These are phyloP conservation scores for Yponomeuta evonymella DNA, from an alignment of 2,888 invertebrate genomes.

Conservation along the genomic window DNA sequence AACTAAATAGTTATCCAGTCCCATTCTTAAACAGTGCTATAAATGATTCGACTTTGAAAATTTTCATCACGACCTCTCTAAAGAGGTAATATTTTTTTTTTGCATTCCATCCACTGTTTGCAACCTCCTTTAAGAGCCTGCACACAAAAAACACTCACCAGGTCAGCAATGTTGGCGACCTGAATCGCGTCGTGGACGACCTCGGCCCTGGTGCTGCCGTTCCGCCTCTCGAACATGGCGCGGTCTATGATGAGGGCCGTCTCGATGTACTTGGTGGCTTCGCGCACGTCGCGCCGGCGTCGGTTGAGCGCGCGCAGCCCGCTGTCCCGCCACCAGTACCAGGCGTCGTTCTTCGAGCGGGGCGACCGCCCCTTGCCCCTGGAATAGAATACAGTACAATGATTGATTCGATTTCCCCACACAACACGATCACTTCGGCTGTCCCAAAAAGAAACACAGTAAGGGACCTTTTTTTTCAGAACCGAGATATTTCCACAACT, in stretches of 20 bases:
- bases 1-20: too few species aligned
- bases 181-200: slow-evolving; percentile 97
- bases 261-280: slow-evolving; percentile 96
- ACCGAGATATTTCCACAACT: too few species aligned
- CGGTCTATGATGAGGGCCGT: slow-evolving; percentile 97
- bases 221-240: slow-evolving; percentile 95
- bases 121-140: too few species aligned
- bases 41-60: too few species aligned
- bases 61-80: too few species aligned
- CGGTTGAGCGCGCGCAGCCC: slow-evolving; percentile 50
- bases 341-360: slow-evolving; percentile 31
- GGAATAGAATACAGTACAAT: neutral
- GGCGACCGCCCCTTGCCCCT: neutral
- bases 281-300: slow-evolving; percentile 85
- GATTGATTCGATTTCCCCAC: too few species aligned
- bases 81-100: too few species aligned
- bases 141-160: neutral
- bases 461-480: too few species aligned
- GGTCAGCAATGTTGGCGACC: slow-evolving; percentile 60
- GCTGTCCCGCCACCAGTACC: slow-evolving; percentile 64
- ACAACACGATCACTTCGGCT: too few species aligned
- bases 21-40: too few species aligned
- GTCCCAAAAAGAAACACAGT: too few species aligned
- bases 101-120: too few species aligned
- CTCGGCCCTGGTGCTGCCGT: slow-evolving; percentile 90